These are phyloP conservation scores for Pollimyrus isidori DNA, from an alignment of 2,113 vertebrate genomes.

Conservation along the genomic window DNA sequence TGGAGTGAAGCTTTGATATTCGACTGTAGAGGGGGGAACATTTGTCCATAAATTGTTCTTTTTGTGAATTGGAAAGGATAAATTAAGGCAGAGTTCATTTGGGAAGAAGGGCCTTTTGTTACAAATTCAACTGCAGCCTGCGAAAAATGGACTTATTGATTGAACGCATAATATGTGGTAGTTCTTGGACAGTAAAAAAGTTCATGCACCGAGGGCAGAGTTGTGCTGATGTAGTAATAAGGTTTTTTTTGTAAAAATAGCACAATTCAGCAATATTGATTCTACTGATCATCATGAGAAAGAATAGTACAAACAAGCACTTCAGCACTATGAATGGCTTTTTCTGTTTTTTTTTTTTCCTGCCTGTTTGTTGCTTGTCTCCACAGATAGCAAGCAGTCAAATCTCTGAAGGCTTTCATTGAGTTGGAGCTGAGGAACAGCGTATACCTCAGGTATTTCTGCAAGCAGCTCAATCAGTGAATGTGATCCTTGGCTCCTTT, in stretches of 20 bases:
- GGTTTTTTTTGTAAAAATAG: background rate
- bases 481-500: background rate
- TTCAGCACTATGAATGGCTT: background rate
- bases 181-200: background rate
- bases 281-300: background rate
- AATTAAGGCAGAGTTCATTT: constrained; percentile 13
- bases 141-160: background rate
- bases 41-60: background rate
- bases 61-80: background rate
- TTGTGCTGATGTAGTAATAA: background rate
- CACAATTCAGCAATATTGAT: background rate
- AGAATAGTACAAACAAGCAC: background rate
- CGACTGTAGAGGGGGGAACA: background rate
- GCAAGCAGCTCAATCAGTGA: background rate
- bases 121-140: background rate
- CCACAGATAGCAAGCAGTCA: background rate
- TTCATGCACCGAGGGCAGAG: background rate
- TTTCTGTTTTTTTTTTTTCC: background rate
- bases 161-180: background rate
- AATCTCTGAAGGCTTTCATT: background rate
- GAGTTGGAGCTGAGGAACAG: background rate
- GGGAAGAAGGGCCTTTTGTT: background rate
- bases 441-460: background rate
- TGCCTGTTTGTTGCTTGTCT: background rate
- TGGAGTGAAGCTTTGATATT: constrained; percentile 14